Evolutionary conservation across 2,888 invertebrate species (phyloP).

Genomic region (Lapara coniferarum): DNA sequence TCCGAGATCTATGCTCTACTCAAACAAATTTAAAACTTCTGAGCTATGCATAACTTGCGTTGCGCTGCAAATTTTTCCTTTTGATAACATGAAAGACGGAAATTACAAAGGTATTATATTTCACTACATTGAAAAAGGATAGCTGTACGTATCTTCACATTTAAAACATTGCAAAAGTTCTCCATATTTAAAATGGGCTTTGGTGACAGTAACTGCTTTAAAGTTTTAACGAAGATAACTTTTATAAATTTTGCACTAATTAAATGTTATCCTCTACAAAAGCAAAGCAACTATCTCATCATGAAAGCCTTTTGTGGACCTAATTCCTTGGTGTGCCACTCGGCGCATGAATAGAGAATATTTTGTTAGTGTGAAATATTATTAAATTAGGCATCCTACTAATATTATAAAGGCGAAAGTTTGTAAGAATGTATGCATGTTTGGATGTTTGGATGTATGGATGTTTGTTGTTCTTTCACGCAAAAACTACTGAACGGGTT

Average conservation of each 20-base stretch:
- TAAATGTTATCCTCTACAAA: background rate
- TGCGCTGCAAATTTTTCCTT: background rate
- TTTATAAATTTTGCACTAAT: background rate
- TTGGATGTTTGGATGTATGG: too few relatives aligned
- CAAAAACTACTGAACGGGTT: too few relatives aligned
- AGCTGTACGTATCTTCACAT: background rate
- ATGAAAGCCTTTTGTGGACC: background rate
- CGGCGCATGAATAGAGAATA: background rate
- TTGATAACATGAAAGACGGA: background rate
- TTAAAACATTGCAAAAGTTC: background rate
- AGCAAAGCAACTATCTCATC: too few relatives aligned
- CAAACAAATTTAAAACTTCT: constrained; percentile 5
- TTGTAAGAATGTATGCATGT: too few relatives aligned
- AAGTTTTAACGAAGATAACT: background rate
- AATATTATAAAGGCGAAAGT: too few relatives aligned
- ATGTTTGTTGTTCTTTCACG: too few relatives aligned
- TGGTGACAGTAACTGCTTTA: background rate
- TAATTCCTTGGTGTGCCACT: background rate
- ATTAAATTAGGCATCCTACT: too few relatives aligned
- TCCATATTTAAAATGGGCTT: background rate
- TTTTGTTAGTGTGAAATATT: background rate
- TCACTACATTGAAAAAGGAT: background rate
- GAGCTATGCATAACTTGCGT: background rate
- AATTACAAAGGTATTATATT: background rate
- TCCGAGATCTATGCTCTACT: constrained; percentile 2